phyloP scores from a whole-genome alignment of 2,888 invertebrate genomes.

The Hypomecis punctinalis region DNA sequence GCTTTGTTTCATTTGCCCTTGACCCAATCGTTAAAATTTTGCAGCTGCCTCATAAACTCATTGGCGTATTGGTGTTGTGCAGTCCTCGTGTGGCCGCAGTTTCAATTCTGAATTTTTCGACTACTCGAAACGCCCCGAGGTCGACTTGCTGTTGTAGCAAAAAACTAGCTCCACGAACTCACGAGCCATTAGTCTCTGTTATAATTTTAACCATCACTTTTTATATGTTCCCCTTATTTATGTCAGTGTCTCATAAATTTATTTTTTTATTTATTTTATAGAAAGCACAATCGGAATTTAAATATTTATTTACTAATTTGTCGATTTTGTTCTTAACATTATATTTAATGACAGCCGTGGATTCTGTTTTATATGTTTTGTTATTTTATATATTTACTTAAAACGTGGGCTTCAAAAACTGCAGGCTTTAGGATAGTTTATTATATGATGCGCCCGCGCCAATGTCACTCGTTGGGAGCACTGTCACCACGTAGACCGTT shows the following conservation, averaged over 20 bases:
- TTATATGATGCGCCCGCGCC: slow-evolving; percentile 58
- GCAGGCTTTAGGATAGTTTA: slow-evolving; percentile 46
- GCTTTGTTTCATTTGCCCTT: no score
- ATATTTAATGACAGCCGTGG: slow-evolving; percentile 65
- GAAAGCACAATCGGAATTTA: slow-evolving; percentile 59
- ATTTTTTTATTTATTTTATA: slow-evolving; percentile 51
- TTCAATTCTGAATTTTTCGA: slow-evolving; percentile 12
- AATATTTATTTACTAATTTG: slow-evolving; percentile 56
- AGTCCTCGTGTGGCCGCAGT: not conserved
- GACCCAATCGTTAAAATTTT: no score
- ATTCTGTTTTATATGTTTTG: slow-evolving; percentile 56
- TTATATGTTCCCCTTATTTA: slow-evolving; percentile 54
- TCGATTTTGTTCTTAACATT: slow-evolving; percentile 59
- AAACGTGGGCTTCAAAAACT: slow-evolving; percentile 64
- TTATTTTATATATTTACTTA: slow-evolving; percentile 48
- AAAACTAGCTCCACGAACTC: slow-evolving; percentile 79
- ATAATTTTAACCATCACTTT: slow-evolving; percentile 61
- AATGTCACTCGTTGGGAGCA: slow-evolving; percentile 65
- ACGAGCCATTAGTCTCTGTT: slow-evolving; percentile 52
- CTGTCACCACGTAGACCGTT: slow-evolving; percentile 10
- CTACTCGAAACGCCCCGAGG: slow-evolving; percentile 40
- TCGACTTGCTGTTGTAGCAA: slow-evolving; percentile 77
- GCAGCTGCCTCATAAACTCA: no score
- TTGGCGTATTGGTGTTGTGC: no score
- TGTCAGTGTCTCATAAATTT: slow-evolving; percentile 66